Percentiles rank a stretch among this genome's conserved stretches.
phyloP scores from a whole-genome alignment of 2,888 invertebrate genomes.

The Stratiomys singularior region DNA sequence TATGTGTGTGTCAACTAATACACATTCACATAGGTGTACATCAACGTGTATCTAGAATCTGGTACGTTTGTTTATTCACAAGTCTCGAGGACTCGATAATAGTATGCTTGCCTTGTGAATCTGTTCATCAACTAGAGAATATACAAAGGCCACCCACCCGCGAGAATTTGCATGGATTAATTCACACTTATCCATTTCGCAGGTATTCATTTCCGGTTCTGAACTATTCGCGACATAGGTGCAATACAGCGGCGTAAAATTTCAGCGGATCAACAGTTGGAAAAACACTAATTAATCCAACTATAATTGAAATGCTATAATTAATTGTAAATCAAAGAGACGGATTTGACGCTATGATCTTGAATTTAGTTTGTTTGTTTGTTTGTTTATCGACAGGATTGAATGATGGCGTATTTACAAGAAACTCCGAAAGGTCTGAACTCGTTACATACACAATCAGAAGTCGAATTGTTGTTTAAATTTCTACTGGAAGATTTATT shows the following conservation, averaged over 20 bases:
- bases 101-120: not conserved
- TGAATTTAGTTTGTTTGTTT: not conserved
- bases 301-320: not conserved
- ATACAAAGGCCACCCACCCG: no score
- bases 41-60: no score
- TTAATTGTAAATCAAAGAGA: constrained; percentile 9
- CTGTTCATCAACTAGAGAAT: not conserved
- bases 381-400: not conserved
- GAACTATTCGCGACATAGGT: not conserved
- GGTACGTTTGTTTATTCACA: not conserved
- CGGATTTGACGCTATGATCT: not conserved
- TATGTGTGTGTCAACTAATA: not conserved
- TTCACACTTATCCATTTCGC: not conserved
- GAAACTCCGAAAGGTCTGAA: no score
- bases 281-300: constrained; percentile 5
- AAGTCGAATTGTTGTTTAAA: no score
- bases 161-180: not conserved
- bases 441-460: no score
- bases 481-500: no score
- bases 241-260: not conserved
- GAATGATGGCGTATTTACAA: not conserved
- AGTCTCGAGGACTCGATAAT: not conserved
- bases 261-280: not conserved
- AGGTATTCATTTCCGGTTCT: not conserved
- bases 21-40: not conserved